Percentiles rank a stretch among this genome's conserved stretches.
Conservation (phyloP, 2,888 invertebrate species). For the Nemapogon koenigi region DNA sequence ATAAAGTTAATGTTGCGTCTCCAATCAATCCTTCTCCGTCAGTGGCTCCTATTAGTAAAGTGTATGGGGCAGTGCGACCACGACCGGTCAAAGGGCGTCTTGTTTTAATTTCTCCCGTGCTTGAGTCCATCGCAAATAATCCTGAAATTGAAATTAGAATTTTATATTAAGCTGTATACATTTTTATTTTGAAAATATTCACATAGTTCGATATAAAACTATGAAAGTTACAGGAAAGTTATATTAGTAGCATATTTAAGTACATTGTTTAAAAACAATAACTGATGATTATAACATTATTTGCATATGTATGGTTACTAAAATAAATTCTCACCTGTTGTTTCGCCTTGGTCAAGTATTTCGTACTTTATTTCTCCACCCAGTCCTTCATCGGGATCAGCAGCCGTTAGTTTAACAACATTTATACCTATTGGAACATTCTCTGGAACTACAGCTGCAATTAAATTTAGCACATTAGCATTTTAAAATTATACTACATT, state of each 20-base stretch:
- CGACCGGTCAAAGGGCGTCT: slow-evolving; percentile 73
- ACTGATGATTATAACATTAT: no score
- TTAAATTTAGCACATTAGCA: slow-evolving; percentile 10
- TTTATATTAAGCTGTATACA: no score
- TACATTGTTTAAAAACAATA: no score
- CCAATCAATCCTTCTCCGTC: slow-evolving; percentile 72
- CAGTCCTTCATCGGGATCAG: slow-evolving; percentile 77
- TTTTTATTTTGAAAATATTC: no score
- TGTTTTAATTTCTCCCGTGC: slow-evolving; percentile 73
- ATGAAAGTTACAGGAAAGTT: no score
- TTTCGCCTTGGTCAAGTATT: slow-evolving; percentile 75
- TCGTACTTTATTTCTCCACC: slow-evolving; percentile 77
- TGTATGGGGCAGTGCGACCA: slow-evolving; percentile 77
- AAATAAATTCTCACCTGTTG: slow-evolving; percentile 60
- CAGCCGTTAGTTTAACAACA: slow-evolving; percentile 73
- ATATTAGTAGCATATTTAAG: no score
- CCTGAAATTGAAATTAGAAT: no score
- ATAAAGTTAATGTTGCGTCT: slow-evolving; percentile 69
- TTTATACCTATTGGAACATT: slow-evolving; percentile 72
- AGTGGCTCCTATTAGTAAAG: slow-evolving; percentile 70
- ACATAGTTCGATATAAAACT: no score
- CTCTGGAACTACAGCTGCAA: slow-evolving; percentile 76
- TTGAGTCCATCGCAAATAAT: slow-evolving; percentile 70
- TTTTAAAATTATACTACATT: neutral
- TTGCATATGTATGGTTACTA: no score